phyloP scores from a whole-genome alignment of 2,797 vertebrate genomes.

The Chloroceryle inda region DNA sequence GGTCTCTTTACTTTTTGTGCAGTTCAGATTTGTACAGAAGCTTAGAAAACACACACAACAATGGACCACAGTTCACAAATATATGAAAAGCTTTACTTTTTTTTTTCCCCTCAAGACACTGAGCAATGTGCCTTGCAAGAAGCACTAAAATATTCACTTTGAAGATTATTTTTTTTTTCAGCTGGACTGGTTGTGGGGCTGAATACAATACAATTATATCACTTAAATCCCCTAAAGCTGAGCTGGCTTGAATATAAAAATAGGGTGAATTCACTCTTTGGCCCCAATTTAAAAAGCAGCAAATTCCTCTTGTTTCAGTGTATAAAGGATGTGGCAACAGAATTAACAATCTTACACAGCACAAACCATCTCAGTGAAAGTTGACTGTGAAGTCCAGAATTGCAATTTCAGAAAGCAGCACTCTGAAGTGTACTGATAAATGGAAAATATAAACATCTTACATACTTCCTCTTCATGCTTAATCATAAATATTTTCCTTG shows the following conservation, averaged over 20 bases:
- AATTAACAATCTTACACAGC: slow-evolving; percentile 40
- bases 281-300: slow-evolving; percentile 73
- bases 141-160: slow-evolving; percentile 71
- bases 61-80: slow-evolving; percentile 22
- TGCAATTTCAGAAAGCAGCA: slow-evolving; percentile 27
- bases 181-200: slow-evolving; percentile 56
- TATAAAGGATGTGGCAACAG: slow-evolving; percentile 49
- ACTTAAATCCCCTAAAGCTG: slow-evolving; percentile 75
- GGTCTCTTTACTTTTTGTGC: background rate
- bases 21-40: slow-evolving; percentile 30
- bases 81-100: slow-evolving; percentile 42
- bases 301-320: slow-evolving; percentile 69
- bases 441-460: background rate
- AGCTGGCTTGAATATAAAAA: slow-evolving; percentile 72
- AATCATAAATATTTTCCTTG: background rate
- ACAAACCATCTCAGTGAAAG: slow-evolving; percentile 60
- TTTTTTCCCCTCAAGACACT: slow-evolving; percentile 32
- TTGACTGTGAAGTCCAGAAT: slow-evolving; percentile 21
- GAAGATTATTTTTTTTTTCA: slow-evolving; percentile 70
- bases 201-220: slow-evolving; percentile 69
- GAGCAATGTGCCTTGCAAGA: slow-evolving; percentile 57
- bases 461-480: background rate
- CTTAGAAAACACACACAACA: slow-evolving; percentile 59
- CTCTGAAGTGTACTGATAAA: slow-evolving; percentile 48
- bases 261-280: slow-evolving; percentile 73